Evolutionary conservation across 2,113 vertebrate genomes (phyloP), one percentile per base, ranked within the genome.

Genomic region (Elachura formosa): DNA sequence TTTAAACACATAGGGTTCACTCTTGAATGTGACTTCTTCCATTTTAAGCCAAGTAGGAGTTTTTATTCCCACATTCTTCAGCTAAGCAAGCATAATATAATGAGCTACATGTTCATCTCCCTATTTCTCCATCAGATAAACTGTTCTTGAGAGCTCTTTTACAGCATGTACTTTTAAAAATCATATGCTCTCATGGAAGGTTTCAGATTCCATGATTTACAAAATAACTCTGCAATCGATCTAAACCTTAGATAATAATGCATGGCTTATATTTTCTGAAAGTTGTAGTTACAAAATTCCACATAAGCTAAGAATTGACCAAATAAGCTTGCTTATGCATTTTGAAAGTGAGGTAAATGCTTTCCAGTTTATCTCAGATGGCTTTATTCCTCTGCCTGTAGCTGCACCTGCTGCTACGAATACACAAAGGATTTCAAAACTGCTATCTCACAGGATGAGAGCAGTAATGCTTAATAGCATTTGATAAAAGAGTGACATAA

Each of bases 301-400:
- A 62, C 72, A 46, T 90, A 89, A 95, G 11, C 69, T 93, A 91
- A 95, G 56, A n/a, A 88, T 18, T 55, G 69, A 55, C 31, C 41
- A 83, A 95, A 95, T 87, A 36, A 95, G 51, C 54, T 82, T 69
- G 34, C 4, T 15, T 71, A 74, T 91, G 96, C 29, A 91, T 94
- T 90, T 77, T 49, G 14, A 69, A 82, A 93, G 59, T 43, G 54
- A 69, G 41, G 85, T 96, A 97, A 97, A 97, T 77, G 41, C 41
- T 96, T 97, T 97, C 62, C 88, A 94, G 71, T 96, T 97, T 97
- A 96, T 97, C 77, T 96, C 64, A 93, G 51, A 67, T 62, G 45
- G n/a, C 78, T 97, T 94, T 96, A 64, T 93, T 94, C 52, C 31
- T 91, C 48, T 87, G 38, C 52, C 38, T 56, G 11, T 40, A 49